Base-by-base conservation (phyloP, 2,888 invertebrate species). In the Abrostola triplasia region DNA sequence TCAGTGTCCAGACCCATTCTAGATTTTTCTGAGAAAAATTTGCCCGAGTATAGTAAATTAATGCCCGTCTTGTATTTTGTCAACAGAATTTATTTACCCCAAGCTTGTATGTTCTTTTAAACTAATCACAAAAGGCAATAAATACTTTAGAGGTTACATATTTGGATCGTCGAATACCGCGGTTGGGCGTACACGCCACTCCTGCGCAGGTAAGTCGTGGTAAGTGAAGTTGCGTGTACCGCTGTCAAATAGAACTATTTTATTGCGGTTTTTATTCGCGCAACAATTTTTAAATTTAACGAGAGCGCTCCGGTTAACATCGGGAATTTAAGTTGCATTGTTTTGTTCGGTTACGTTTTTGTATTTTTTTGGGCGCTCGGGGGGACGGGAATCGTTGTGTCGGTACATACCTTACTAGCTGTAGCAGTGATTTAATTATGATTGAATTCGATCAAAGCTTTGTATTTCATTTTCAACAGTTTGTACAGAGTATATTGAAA, bases 151-250 rank as follows among this genome's bases (percentile, higher is more conserved):
- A 71, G 72, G 81, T 74, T 75, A 82, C 87, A 88, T 88, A 88
- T 89, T 89, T 81, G 86, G 72, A 77, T 75, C 64, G 75, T 79
- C 77, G 85, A 85, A 89, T 88, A 81, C 86, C 80, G 73, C 59
- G 82, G 81, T 86, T 84, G 82, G 79, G 82, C 67, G 60, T 76
- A 89, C 90, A 87, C 77, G 81, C 80, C 84, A 86, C 90, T 90
- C 89, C 82, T 74, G 90, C 89, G 90, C 91, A 88, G 84, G 85
- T 92, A 93, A 93, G 92, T 92, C 89, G 90, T 87, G 85, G 85
- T 93, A 93, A 94, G 93, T 93, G 89, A 91, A 91, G 86, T 92
- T 93, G 89, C 93, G 82, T 93, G 94, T 93, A 86, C 72, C 78
- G 84, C 86, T 90, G 91, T 90, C 93, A 87, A 86, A 90, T 88